These are phyloP conservation scores for Tetramorium bicarinatum DNA, from an alignment of 2,888 invertebrate species.

Conservation along the genomic window DNA sequence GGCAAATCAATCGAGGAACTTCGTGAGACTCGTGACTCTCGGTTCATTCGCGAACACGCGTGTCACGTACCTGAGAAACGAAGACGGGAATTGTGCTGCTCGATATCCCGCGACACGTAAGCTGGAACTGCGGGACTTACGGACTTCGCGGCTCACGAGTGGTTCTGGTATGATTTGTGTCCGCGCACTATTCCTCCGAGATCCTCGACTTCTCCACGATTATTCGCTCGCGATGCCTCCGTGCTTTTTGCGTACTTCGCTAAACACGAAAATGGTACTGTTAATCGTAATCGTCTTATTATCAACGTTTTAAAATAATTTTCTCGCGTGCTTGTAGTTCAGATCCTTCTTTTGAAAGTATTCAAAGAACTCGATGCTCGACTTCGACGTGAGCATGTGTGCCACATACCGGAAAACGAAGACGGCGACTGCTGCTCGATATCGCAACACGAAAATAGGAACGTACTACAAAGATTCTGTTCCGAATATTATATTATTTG, in stretches of 20 bases:
- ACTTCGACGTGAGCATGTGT: background rate
- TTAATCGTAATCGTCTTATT: background rate
- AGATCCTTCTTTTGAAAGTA: background rate
- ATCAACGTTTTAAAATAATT: conserved; percentile 9
- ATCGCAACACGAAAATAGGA: background rate
- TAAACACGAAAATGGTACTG: background rate
- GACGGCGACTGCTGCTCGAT: background rate
- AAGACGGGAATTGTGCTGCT: conserved; percentile 39
- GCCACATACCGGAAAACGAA: background rate
- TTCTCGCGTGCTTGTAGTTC: background rate
- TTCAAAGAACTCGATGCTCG: background rate
- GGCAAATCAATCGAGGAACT: conserved; percentile 65
- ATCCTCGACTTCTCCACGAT: background rate
- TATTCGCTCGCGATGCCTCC: background rate
- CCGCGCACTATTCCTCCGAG: background rate
- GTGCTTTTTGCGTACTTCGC: background rate
- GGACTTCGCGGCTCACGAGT: conserved; percentile 50
- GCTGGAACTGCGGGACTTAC: conserved; percentile 4
- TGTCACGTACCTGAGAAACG: conserved; percentile 60
- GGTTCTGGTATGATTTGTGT: conserved; percentile 66
- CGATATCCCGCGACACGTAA: conserved; percentile 64
- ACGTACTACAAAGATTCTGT: background rate
- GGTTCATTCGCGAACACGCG: conserved; percentile 54
- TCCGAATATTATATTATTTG: conserved; percentile 8
- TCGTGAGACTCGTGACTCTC: conserved; percentile 55